Percentiles rank a stretch among this genome's conserved stretches.
phyloP scores from a whole-genome alignment of 2,888 invertebrate genomes.

The Sarcophaga variegata region DNA sequence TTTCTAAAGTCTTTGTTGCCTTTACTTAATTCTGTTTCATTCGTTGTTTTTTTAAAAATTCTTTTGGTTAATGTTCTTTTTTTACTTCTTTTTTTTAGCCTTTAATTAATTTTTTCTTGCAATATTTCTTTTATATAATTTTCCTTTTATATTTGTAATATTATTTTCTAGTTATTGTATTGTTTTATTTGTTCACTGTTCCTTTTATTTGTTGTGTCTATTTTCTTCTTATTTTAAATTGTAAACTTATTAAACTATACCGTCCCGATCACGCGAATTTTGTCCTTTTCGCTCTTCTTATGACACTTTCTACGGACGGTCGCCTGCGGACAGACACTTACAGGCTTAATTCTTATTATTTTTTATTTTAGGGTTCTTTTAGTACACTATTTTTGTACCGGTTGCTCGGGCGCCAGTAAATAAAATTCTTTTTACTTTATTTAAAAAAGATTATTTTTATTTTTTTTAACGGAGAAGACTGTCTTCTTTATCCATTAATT shows the following conservation, averaged over 20 bases:
- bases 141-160: too few species aligned
- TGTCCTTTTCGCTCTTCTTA: slow-evolving; percentile 11
- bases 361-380: neutral
- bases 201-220: neutral
- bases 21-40: too few species aligned
- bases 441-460: too few species aligned
- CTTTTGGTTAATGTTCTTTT: neutral
- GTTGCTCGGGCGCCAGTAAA: slow-evolving; percentile 12
- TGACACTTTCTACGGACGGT: slow-evolving; percentile 14
- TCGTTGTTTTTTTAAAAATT: too few species aligned
- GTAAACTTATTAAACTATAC: slow-evolving; percentile 6
- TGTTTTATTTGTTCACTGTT: slow-evolving; percentile 7
- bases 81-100: too few species aligned
- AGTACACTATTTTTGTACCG: slow-evolving; percentile 20
- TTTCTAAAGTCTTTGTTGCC: too few species aligned
- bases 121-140: too few species aligned
- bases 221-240: neutral
- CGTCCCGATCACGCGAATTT: slow-evolving; percentile 24
- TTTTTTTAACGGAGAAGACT: too few species aligned
- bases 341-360: neutral
- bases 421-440: too few species aligned
- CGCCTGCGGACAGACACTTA: slow-evolving; percentile 24
- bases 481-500: too few species aligned
- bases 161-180: too few species aligned
- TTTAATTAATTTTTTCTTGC: neutral